phyloP scores from a whole-genome alignment of 53 echinoderm and acorn worm genomes.

The Holothuria scabra region DNA sequence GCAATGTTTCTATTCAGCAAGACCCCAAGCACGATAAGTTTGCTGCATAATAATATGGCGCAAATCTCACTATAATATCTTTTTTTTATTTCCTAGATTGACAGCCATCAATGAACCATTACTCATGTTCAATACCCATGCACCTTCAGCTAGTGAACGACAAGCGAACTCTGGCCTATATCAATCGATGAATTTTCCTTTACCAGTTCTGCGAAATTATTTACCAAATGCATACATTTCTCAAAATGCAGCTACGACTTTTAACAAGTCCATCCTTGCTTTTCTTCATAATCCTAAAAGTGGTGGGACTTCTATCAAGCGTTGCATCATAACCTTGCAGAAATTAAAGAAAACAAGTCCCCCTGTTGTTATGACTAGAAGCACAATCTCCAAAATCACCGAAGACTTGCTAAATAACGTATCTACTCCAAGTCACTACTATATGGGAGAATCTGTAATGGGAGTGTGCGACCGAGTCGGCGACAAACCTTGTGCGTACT shows the following conservation, averaged over 20 bases:
- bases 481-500: constrained; percentile 10
- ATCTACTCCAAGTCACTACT: neutral
- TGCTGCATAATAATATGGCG: too few relatives aligned
- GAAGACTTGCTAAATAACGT: neutral
- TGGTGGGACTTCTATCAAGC: constrained; percentile 8
- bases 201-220: neutral
- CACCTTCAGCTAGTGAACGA: too few relatives aligned
- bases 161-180: too few relatives aligned
- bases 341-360: neutral
- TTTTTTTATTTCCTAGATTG: too few relatives aligned
- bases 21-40: too few relatives aligned
- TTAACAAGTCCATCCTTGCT: neutral
- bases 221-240: constrained; percentile 23
- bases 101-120: too few relatives aligned
- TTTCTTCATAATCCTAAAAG: constrained; percentile 40
- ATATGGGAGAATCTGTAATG: constrained; percentile 23
- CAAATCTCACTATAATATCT: too few relatives aligned
- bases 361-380: constrained; percentile 3
- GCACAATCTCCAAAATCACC: neutral
- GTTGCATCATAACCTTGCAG: neutral
- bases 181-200: too few relatives aligned
- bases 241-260: neutral
- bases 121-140: too few relatives aligned
- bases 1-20: too few relatives aligned
- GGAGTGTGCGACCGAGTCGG: constrained; percentile 23